A percentile compares a stretch with the other conserved stretches of the same genome.
Evolutionary conservation across 2,888 invertebrate species (phyloP).

Genomic region (Microplitis deprimator): DNA sequence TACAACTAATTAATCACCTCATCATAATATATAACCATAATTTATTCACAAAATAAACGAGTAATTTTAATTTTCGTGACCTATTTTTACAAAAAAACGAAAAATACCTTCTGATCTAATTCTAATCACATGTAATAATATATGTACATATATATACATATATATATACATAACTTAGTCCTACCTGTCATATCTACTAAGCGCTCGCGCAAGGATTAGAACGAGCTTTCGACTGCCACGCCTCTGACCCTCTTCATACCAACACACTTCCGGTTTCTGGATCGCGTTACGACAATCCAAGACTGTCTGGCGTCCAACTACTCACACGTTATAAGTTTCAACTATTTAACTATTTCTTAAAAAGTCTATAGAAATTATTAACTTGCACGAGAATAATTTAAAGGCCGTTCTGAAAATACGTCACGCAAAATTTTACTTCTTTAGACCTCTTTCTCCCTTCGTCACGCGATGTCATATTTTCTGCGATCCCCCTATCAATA

Average conservation of each 20-base stretch:
- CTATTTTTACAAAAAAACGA: too few relatives aligned
- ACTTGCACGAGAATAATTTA: too few relatives aligned
- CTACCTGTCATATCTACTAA: not conserved
- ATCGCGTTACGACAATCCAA: not conserved
- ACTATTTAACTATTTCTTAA: not conserved
- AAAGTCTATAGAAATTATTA: too few relatives aligned
- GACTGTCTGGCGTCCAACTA: not conserved
- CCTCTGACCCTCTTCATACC: slow-evolving; percentile 54
- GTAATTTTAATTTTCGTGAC: too few relatives aligned
- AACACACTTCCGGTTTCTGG: not conserved
- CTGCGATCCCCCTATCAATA: too few relatives aligned
- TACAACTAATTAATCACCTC: not conserved
- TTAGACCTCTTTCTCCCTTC: too few relatives aligned
- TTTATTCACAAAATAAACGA: not conserved
- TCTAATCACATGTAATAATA: too few relatives aligned
- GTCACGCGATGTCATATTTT: too few relatives aligned
- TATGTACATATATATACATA: too few relatives aligned
- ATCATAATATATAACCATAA: not conserved
- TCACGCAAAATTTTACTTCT: too few relatives aligned
- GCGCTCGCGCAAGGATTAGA: slow-evolving; percentile 53
- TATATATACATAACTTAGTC: not conserved
- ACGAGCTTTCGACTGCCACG: slow-evolving; percentile 60
- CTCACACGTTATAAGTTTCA: not conserved
- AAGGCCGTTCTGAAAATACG: too few relatives aligned
- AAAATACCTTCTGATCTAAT: too few relatives aligned